These are phyloP conservation scores for Nettapus auritus DNA, from an alignment of 2,113 vertebrate genomes.

Conservation along the genomic window DNA sequence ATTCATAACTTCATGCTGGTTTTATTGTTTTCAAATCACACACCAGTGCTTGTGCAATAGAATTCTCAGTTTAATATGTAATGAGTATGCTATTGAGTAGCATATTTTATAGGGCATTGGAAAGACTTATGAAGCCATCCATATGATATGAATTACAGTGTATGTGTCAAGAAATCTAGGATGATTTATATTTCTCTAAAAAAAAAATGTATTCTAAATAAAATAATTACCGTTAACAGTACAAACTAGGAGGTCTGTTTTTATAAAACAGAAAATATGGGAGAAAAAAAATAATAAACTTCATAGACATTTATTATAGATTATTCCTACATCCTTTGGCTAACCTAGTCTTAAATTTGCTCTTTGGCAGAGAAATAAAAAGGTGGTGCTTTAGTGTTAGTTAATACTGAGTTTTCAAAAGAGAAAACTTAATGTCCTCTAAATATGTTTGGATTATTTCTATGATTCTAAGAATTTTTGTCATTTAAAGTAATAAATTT, in stretches of 20 bases:
- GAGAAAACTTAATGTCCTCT: not conserved
- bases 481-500: not conserved
- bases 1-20: constrained; percentile 28
- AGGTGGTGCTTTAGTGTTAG: not conserved
- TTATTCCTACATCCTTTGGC: not conserved
- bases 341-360: not conserved
- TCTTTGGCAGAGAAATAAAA: not conserved
- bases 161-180: not conserved
- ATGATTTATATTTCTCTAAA: not conserved
- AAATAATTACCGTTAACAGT: constrained; percentile 18
- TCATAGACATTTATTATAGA: not conserved
- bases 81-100: not conserved
- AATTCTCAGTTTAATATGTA: constrained; percentile 25
- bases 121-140: constrained; percentile 12
- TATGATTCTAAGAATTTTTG: not conserved
- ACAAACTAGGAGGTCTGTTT: not conserved
- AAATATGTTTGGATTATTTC: not conserved
- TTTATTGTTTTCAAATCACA: constrained; percentile 46
- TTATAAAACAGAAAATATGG: not conserved
- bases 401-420: not conserved
- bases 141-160: not conserved
- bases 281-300: not conserved
- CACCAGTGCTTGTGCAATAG: not conserved
- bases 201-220: not conserved
- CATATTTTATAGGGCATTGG: constrained; percentile 30